Evolutionary conservation across 2,113 vertebrate species (phyloP).

Genomic region (Carassius auratus): DNA sequence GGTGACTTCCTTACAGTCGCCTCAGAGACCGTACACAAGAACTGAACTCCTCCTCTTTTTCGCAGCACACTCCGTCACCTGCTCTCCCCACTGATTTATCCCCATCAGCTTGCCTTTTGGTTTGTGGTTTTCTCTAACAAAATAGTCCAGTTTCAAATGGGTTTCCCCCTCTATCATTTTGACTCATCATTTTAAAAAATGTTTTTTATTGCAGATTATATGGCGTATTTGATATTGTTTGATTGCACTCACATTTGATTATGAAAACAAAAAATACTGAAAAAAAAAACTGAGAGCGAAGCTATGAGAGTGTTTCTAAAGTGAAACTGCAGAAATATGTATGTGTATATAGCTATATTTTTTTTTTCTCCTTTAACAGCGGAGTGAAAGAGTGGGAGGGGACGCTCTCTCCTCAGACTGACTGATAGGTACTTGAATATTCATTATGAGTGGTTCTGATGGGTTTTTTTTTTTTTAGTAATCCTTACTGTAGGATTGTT

Average conservation of each 20-base stretch:
- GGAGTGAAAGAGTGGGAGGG: slow-evolving; percentile 21
- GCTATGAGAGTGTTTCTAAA: slow-evolving; percentile 56
- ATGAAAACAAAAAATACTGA: slow-evolving; percentile 77
- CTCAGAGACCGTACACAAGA: slow-evolving; percentile 45
- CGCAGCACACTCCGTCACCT: background rate
- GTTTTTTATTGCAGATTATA: slow-evolving; percentile 71
- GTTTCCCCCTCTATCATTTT: slow-evolving; percentile 37
- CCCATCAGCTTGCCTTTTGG: slow-evolving; percentile 80
- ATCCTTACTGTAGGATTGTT: slow-evolving; percentile 70
- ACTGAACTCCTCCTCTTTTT: slow-evolving; percentile 50
- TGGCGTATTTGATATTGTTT: slow-evolving; percentile 93
- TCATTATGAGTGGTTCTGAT: slow-evolving; percentile 83
- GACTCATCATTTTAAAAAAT: slow-evolving; percentile 55
- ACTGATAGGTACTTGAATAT: slow-evolving; percentile 86
- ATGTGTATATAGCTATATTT: slow-evolving; percentile 47
- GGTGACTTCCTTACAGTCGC: slow-evolving; percentile 6
- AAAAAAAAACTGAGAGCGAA: slow-evolving; percentile 75
- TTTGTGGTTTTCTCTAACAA: slow-evolving; percentile 45
- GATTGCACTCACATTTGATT: slow-evolving; percentile 86
- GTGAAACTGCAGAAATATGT: slow-evolving; percentile 48
- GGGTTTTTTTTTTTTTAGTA: slow-evolving; percentile 62
- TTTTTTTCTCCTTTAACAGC: slow-evolving; percentile 17
- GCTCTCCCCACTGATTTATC: background rate
- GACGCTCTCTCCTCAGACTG: slow-evolving; percentile 38
- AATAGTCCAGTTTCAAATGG: slow-evolving; percentile 26